Conservation (phyloP, 2,888 invertebrate genomes). For the Athalia cordata region DNA sequence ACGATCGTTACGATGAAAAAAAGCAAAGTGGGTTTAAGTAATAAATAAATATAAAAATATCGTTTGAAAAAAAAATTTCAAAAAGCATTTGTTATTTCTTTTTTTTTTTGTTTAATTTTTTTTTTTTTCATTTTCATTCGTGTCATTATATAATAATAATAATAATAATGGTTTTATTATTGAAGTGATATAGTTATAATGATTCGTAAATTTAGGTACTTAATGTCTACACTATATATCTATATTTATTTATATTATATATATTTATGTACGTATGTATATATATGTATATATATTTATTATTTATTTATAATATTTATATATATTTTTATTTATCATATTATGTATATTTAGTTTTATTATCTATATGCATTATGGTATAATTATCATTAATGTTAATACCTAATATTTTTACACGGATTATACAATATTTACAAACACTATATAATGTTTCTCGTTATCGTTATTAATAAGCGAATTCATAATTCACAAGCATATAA, state of each 20-base stretch:
- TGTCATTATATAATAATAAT: conserved; percentile 55
- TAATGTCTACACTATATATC: conserved; percentile 66
- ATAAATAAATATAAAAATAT: no score
- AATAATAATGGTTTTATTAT: conserved; percentile 73
- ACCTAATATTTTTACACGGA: conserved; percentile 72
- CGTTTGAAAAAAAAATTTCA: no score
- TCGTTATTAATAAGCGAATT: conserved; percentile 14
- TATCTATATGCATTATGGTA: conserved; percentile 50
- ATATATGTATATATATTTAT: conserved; percentile 12
- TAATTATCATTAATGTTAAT: conserved; percentile 67
- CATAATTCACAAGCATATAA: conserved; percentile 26
- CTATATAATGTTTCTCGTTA: conserved; percentile 28
- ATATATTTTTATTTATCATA: neutral
- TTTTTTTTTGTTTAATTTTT: no score
- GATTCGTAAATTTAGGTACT: conserved; percentile 68
- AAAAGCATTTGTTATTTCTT: no score
- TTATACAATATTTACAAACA: conserved; percentile 74
- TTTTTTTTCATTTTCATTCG: no score
- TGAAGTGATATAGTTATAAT: conserved; percentile 72
- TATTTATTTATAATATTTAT: conserved; percentile 21
- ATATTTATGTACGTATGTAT: conserved; percentile 23
- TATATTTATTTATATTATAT: neutral
- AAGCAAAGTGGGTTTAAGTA: no score
- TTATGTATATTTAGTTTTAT: neutral
- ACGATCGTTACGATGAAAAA: no score